Percentiles rank a stretch among this genome's conserved stretches.
phyloP scores from a whole-genome alignment of 2,113 vertebrate genomes.

The Sakesphorus luctuosus region DNA sequence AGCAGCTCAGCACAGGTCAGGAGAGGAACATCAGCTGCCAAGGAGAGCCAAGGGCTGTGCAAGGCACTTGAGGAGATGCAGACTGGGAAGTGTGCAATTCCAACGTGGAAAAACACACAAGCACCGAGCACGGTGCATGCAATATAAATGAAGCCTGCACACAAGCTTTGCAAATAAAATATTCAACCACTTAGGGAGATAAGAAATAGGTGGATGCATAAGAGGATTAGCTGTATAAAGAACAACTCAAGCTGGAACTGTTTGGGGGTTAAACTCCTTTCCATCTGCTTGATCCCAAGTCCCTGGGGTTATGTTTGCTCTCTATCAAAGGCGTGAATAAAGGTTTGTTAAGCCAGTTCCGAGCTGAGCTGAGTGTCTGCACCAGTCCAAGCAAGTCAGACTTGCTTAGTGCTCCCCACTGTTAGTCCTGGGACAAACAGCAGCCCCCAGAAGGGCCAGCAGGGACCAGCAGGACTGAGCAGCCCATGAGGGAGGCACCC shows the following conservation, averaged over 20 bases:
- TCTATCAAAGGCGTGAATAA: not conserved
- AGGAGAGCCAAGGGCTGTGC: not conserved
- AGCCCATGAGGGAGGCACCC: not conserved
- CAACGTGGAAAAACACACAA: not conserved
- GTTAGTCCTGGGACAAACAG: not conserved
- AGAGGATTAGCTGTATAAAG: conserved; percentile 2
- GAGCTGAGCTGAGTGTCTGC: not conserved
- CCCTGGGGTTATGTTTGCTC: not conserved
- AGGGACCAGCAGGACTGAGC: not conserved
- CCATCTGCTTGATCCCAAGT: conserved; percentile 1
- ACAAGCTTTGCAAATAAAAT: conserved; percentile 5
- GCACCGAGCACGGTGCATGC: not conserved
- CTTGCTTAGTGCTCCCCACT: not conserved
- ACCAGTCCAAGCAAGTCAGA: not conserved
- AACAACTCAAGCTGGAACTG: not conserved
- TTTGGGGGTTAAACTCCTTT: conserved; percentile 17
- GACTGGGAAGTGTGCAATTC: not conserved
- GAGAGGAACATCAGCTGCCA: no score
- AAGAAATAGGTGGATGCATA: conserved; percentile 13
- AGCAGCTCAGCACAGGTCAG: no score
- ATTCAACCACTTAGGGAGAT: not conserved
- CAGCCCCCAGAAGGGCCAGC: not conserved
- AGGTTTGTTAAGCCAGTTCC: not conserved
- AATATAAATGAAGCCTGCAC: not conserved
- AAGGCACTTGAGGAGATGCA: not conserved